phyloP scores from a whole-genome alignment of 2,888 invertebrate genomes.

The Lutraria lutraria region DNA sequence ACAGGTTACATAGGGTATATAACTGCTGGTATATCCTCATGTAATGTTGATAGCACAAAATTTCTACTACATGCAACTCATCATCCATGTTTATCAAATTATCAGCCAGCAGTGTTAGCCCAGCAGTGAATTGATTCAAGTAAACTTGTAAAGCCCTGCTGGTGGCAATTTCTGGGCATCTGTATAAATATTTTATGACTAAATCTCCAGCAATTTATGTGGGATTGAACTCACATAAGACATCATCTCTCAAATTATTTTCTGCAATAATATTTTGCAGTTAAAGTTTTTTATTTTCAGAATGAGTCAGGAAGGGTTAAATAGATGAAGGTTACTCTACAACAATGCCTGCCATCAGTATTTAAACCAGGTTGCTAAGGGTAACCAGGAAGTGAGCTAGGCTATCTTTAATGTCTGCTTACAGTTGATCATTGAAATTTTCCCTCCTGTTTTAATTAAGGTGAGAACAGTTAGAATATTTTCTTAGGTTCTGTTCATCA shows the following conservation, averaged over 20 bases:
- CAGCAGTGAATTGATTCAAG: background rate
- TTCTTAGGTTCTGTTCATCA: background rate
- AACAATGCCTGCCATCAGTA: slow-evolving; percentile 52
- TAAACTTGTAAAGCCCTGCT: background rate
- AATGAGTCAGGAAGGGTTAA: slow-evolving; percentile 41
- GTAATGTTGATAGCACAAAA: no score
- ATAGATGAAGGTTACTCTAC: slow-evolving; percentile 33
- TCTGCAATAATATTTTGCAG: background rate
- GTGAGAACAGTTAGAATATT: slow-evolving; percentile 13
- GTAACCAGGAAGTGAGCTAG: slow-evolving; percentile 52
- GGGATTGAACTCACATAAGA: slow-evolving; percentile 13
- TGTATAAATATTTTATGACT: background rate
- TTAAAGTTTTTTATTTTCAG: background rate
- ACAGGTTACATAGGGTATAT: no score
- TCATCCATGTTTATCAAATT: no score
- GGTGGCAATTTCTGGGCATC: background rate
- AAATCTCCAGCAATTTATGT: background rate
- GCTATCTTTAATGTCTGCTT: slow-evolving; percentile 38
- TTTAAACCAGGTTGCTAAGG: slow-evolving; percentile 51
- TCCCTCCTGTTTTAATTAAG: slow-evolving; percentile 7
- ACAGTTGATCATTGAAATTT: background rate
- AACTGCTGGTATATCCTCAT: no score
- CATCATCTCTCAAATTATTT: slow-evolving; percentile 29
- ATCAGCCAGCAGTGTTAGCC: no score
- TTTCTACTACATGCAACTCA: no score